phyloP scores from a whole-genome alignment of 2,888 invertebrate genomes.

The Nomada flava region DNA sequence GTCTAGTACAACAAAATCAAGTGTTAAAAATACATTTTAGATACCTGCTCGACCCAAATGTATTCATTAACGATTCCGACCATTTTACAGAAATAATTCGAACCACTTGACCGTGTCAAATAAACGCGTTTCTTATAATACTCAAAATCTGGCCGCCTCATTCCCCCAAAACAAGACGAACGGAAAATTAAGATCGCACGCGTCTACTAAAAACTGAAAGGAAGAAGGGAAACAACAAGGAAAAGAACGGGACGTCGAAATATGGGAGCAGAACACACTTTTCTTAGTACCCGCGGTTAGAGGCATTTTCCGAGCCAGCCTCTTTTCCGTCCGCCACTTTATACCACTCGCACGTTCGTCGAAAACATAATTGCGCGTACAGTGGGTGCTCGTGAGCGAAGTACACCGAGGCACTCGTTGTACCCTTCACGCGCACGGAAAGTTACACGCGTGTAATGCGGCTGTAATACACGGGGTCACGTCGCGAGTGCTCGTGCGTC shows the following conservation, averaged over 20 bases:
- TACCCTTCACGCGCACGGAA: constrained; percentile 70
- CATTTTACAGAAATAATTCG: too few relatives aligned
- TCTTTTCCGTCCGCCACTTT: constrained; percentile 52
- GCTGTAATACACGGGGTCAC: constrained; percentile 69
- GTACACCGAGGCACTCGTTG: constrained; percentile 67
- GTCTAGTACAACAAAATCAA: too few relatives aligned
- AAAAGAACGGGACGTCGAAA: constrained; percentile 1
- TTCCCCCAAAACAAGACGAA: too few relatives aligned
- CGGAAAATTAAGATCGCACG: too few relatives aligned
- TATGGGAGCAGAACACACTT: neutral
- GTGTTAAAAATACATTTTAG: too few relatives aligned
- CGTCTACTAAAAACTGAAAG: neutral
- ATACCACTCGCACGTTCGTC: constrained; percentile 50
- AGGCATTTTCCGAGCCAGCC: constrained; percentile 33
- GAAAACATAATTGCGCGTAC: constrained; percentile 72
- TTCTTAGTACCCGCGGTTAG: constrained; percentile 23
- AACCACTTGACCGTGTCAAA: too few relatives aligned
- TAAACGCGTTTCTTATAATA: too few relatives aligned
- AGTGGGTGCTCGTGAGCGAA: constrained; percentile 64
- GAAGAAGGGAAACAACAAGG: neutral
- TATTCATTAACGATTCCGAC: too few relatives aligned
- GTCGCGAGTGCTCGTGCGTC: constrained; percentile 63
- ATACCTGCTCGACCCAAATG: too few relatives aligned
- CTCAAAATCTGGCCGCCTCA: too few relatives aligned
- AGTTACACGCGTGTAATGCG: constrained; percentile 72